Percentiles rank a stretch among this genome's conserved stretches.
Conservation (phyloP, 2,888 invertebrate species). For the Caenorhabditis angaria region DNA sequence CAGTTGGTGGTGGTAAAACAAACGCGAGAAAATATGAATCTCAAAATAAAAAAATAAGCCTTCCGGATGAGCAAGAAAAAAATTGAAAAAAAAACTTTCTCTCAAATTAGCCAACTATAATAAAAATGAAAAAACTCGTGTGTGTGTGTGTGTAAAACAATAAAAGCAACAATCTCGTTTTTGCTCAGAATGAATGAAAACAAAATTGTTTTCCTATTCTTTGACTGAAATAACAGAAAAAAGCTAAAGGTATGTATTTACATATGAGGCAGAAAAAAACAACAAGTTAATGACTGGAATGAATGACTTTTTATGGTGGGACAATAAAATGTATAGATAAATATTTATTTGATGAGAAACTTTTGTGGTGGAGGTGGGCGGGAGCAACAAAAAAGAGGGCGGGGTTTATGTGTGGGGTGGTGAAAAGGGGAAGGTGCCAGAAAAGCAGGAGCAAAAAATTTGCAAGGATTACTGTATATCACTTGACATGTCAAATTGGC, state of each 20-base stretch:
- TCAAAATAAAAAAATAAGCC: neutral
- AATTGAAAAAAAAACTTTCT: no score
- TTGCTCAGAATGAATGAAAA: neutral
- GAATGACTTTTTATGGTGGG: neutral
- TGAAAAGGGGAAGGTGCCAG: neutral
- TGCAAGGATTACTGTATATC: neutral
- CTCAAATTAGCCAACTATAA: neutral
- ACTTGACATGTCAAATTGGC: neutral
- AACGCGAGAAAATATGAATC: neutral
- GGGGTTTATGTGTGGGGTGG: neutral
- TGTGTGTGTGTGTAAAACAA: neutral
- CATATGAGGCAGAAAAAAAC: neutral
- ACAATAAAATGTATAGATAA: slow-evolving; percentile 2
- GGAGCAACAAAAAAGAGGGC: neutral
- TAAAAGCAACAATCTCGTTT: slow-evolving; percentile 2
- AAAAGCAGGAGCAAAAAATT: neutral
- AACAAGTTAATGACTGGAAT: neutral
- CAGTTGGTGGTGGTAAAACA: neutral
- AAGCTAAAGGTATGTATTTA: neutral
- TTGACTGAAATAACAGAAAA: neutral
- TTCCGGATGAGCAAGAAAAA: neutral
- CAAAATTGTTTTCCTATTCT: neutral
- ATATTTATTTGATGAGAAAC: neutral
- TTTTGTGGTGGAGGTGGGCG: neutral
- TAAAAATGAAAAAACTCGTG: neutral